Conservation (phyloP, 2,888 invertebrate species). For the Hipparchia sbordonii region DNA sequence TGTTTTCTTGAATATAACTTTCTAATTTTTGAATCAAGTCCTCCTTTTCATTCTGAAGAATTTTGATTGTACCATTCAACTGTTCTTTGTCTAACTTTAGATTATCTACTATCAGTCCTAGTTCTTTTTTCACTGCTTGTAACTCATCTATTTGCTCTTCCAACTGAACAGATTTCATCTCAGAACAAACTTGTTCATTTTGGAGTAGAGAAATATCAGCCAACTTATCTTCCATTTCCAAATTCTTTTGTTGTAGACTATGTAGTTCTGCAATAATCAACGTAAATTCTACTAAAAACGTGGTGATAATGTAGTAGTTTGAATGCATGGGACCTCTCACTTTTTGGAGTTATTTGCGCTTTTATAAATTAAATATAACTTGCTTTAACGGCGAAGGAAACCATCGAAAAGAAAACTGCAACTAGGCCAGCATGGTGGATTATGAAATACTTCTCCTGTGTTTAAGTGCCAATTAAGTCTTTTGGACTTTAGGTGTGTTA, state of each 20-base stretch:
- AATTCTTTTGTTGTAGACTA: conserved; percentile 83
- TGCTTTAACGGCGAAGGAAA: too few species aligned
- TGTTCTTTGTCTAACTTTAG: conserved; percentile 80
- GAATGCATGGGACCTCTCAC: too few species aligned
- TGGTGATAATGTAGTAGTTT: too few species aligned
- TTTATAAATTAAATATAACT: too few species aligned
- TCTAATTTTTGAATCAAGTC: conserved; percentile 84
- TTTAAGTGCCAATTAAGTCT: too few species aligned
- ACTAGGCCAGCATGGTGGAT: too few species aligned
- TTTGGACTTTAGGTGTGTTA: too few species aligned
- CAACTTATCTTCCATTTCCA: conserved; percentile 83
- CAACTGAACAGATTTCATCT: conserved; percentile 89
- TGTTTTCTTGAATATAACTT: conserved; percentile 87
- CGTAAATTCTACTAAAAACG: not conserved
- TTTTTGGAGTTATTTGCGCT: too few species aligned
- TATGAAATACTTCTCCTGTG: too few species aligned
- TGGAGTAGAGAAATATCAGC: conserved; percentile 85
- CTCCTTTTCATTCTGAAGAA: conserved; percentile 83
- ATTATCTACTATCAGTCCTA: conserved; percentile 76
- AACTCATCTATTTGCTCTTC: conserved; percentile 89
- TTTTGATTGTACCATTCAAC: conserved; percentile 79
- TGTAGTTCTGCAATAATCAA: conserved; percentile 74
- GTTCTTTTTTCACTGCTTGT: conserved; percentile 73
- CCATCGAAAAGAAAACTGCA: too few species aligned
- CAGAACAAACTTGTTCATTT: conserved; percentile 88